Percentiles rank a stretch among this genome's conserved stretches.
These are phyloP conservation scores for Bombus difficillimus DNA, from an alignment of 1,140 invertebrate species.

Conservation along the genomic window DNA sequence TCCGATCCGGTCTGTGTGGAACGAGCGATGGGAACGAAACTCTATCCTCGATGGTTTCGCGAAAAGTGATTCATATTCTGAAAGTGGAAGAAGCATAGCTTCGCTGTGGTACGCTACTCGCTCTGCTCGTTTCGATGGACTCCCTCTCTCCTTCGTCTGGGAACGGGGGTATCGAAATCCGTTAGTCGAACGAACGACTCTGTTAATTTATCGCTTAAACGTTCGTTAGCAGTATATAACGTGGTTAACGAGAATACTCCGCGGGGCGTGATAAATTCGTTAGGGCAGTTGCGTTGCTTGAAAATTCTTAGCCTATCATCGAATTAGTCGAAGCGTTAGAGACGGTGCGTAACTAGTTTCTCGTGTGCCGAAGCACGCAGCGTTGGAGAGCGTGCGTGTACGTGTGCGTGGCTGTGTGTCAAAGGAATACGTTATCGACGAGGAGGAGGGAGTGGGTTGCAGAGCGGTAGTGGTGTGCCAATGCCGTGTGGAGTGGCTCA, in stretches of 20 bases:
- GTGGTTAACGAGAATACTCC: not conserved
- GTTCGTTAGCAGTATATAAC: not conserved
- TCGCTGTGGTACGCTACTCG: no score
- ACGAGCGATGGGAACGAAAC: conserved; percentile 25
- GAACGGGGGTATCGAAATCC: not conserved
- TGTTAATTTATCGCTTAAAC: conserved; percentile 1
- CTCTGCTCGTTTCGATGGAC: no score
- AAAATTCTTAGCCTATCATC: not conserved
- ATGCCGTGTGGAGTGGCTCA: conserved; percentile 66
- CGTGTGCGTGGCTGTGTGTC: conserved; percentile 57
- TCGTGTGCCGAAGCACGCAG: conserved; percentile 28
- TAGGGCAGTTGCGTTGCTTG: not conserved
- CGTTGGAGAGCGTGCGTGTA: not conserved
- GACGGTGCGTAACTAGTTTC: conserved; percentile 36
- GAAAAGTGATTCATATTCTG: not conserved
- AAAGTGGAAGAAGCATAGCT: not conserved
- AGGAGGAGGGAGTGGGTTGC: conserved; percentile 44
- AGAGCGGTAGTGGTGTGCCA: conserved; percentile 48
- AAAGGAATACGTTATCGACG: conserved; percentile 76
- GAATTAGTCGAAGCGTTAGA: conserved; percentile 15
- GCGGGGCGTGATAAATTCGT: not conserved
- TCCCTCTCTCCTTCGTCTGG: not conserved
- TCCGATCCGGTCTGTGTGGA: not conserved
- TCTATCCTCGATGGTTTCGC: not conserved
- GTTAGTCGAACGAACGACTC: not conserved